Evolutionary conservation across 2,888 invertebrate species (phyloP), one percentile per base, ranked within the genome.

Genomic region (Scelioninae gen. 2): DNA sequence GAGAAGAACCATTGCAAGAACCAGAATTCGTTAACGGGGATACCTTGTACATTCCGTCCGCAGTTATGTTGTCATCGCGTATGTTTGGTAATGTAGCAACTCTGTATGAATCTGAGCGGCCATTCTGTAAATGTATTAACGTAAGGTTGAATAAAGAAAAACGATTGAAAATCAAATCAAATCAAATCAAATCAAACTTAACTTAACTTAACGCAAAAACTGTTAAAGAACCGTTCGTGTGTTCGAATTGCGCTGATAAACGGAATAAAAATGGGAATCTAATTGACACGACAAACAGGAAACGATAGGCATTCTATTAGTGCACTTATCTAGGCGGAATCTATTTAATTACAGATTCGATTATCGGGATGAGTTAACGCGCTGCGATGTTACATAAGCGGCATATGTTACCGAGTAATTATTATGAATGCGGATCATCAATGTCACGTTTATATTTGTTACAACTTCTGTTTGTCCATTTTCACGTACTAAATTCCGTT

Each of bases 71-170:
- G 92, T 96, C 97, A 88, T 96, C 96, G 90, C 94, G 92, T 89
- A 94, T 89, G 89, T 93, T 90, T 82, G 95, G 93, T 88, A 96
- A 93, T 87, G 97, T 97, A 83, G 97, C 97, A 90, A 95, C 95
- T 88, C 97, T 93, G 91, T 98, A 98, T 87, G 97, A 97, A 90
- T 97, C 97, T 87, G 95, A 92, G 87, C 96, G 93, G 89, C 94
- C 95, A 92, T 94, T 94, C 95, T 95, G 93, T 76, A 78, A 78
- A 69, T 81, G 81, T 67, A 78, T 78, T 78, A 65, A 76, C 71
- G 58, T 76, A 67, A 67, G 39, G 41, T 39, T 41, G 25, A 11
- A 35, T 2, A 28, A n/a, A n/a, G n/a, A n/a, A n/a, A n/a, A n/a
- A n/a, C n/a, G n/a, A n/a, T n/a, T n/a, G n/a, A n/a, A n/a, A n/a